Base-by-base conservation (phyloP, 2,888 invertebrate genomes). In the Dryobota labecula region DNA sequence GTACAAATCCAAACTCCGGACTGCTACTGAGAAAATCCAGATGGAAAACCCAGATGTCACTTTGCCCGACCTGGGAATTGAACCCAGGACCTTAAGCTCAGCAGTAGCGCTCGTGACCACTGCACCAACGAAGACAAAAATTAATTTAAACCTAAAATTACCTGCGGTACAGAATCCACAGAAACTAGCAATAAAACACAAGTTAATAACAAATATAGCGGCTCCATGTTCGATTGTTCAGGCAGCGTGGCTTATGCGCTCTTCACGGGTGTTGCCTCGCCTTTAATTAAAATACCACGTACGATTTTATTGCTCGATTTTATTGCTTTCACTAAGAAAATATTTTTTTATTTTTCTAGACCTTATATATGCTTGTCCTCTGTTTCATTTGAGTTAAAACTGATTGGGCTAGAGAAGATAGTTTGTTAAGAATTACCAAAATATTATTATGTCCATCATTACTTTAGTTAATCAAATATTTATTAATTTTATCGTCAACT, bases 111-210 rank as follows among this genome's bases (percentile, higher is more conserved):
- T 15, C 11, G 11, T 6, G 3, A 18, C 38, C 24, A 27, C 24
- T 24, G 18, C 2, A 38, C 18, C 11, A 38, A 15, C 15, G 15
- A 27, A 2, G 1, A 8, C 4, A 30, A 53, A 15, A 60, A 30
- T 33, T 13, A 49, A 45, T 13, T 33, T 5, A 20, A 58, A 57
- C 58, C 47, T 51, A 49, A 72, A 38, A 51, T 85, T 87, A 92
- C 93, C 91, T 93, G 93, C 13, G 93, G 91, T 45, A 73, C 80
- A 33, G 88, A 85, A 36, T 78, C 73, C 45, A 83, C 87, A 33
- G 78, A 30, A 6, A 80, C 68, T 20, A 90, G 54, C 11, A 90
- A 75, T 65, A 90, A 76, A 78, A 86, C 65, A 78, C 84, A 87
- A 63, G 89, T 71, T 68, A 89, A 73, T 83, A 89, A 80, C 61